Evolutionary conservation across 2,113 vertebrate species (phyloP).

Genomic region (Macrotis lagotis): DNA sequence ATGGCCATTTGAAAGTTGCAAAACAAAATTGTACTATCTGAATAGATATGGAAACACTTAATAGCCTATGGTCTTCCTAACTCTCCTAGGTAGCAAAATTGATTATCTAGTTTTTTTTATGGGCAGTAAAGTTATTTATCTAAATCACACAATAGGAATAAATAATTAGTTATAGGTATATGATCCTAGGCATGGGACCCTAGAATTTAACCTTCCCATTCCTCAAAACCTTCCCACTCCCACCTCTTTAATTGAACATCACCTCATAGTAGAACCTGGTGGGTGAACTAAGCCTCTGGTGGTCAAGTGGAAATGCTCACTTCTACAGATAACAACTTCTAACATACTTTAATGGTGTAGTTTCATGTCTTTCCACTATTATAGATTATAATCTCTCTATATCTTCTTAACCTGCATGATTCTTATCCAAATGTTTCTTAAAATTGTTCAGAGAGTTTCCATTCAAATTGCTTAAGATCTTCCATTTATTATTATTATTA

Average conservation of each 20-base stretch:
- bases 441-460: neutral
- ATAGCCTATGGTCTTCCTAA: neutral
- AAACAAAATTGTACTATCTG: constrained; percentile 4
- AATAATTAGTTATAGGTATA: neutral
- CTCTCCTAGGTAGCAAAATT: neutral
- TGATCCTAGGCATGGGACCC: neutral
- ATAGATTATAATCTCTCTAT: neutral
- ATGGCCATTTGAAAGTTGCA: neutral
- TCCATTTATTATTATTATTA: no score
- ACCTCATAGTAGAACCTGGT: neutral
- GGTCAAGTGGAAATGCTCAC: neutral
- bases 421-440: neutral
- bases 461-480: neutral
- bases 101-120: neutral
- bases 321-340: neutral
- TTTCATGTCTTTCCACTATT: neutral
- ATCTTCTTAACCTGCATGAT: neutral
- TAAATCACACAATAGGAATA: neutral
- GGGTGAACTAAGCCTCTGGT: neutral
- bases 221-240: neutral
- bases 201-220: neutral
- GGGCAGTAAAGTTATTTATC: neutral
- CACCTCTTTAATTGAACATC: neutral
- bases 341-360: neutral
- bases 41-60: neutral